Conservation (phyloP, 2,113 vertebrate species). For the Willisornis vidua region DNA sequence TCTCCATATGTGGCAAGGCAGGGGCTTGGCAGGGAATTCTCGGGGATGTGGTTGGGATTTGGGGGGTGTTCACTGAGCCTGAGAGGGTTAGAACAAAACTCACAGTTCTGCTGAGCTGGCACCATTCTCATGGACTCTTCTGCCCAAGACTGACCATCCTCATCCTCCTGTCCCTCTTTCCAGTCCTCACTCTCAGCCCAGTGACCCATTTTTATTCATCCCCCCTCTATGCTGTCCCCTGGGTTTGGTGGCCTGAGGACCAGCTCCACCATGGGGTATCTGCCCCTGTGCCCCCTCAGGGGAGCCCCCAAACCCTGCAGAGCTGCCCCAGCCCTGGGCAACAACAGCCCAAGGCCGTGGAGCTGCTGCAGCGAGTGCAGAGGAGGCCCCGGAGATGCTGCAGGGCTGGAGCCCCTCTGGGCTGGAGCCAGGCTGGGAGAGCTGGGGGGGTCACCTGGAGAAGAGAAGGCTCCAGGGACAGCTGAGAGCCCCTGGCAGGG, state of each 20-base stretch:
- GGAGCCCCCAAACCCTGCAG: neutral
- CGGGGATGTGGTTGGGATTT: accelerated
- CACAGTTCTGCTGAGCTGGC: neutral
- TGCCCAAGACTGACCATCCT: accelerated
- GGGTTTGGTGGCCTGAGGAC: neutral
- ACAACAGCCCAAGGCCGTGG: neutral
- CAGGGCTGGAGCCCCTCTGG: neutral
- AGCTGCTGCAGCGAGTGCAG: neutral
- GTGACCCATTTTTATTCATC: neutral
- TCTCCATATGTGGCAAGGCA: accelerated
- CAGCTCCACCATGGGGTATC: accelerated
- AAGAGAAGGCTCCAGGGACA: neutral
- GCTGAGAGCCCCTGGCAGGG: neutral
- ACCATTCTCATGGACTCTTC: accelerated
- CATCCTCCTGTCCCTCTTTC: neutral
- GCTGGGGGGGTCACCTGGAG: neutral
- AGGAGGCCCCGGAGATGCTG: neutral
- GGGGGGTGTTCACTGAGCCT: neutral
- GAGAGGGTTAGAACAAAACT: neutral
- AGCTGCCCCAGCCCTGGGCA: neutral
- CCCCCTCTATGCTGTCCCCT: neutral
- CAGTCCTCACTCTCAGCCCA: accelerated
- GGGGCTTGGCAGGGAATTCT: too few species aligned
- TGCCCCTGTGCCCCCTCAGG: neutral
- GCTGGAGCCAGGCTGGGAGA: neutral